Evolutionary conservation across 2,888 invertebrate species (phyloP).

Genomic region (Punctoribates punctum): DNA sequence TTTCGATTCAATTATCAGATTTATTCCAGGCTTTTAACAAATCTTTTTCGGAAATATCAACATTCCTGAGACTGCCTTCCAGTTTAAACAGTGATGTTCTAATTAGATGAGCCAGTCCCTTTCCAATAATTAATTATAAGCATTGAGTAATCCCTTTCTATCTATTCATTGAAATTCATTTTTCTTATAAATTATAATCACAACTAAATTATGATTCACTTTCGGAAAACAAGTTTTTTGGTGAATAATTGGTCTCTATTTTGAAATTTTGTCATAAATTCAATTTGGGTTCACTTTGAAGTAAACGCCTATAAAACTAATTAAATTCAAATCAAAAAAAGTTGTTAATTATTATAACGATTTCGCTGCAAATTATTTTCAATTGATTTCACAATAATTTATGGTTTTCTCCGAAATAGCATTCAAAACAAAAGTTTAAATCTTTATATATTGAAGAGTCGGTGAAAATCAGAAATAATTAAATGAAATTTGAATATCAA

Average conservation of each 20-base stretch:
- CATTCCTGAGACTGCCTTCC: too few relatives aligned
- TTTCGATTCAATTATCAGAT: too few relatives aligned
- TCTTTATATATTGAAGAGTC: too few relatives aligned
- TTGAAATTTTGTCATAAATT: background rate
- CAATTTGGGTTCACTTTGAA: background rate
- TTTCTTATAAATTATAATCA: background rate
- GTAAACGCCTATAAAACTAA: background rate
- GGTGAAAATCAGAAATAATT: background rate
- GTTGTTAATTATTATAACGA: background rate
- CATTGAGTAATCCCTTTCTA: too few relatives aligned
- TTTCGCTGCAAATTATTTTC: background rate
- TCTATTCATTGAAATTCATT: background rate
- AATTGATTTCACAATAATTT: background rate
- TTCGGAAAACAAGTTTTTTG: background rate
- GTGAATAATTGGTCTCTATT: background rate
- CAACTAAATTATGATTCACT: conserved; percentile 4
- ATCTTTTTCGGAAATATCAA: too few relatives aligned
- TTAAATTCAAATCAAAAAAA: background rate
- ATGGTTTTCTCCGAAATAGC: background rate
- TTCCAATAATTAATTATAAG: too few relatives aligned
- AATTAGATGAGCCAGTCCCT: too few relatives aligned
- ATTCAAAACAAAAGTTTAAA: background rate
- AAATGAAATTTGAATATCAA: background rate
- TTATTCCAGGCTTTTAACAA: too few relatives aligned
- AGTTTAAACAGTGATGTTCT: too few relatives aligned